Evolutionary conservation across 2,797 vertebrate genomes (phyloP).

Genomic region (Gadopsis bispinosus): DNA sequence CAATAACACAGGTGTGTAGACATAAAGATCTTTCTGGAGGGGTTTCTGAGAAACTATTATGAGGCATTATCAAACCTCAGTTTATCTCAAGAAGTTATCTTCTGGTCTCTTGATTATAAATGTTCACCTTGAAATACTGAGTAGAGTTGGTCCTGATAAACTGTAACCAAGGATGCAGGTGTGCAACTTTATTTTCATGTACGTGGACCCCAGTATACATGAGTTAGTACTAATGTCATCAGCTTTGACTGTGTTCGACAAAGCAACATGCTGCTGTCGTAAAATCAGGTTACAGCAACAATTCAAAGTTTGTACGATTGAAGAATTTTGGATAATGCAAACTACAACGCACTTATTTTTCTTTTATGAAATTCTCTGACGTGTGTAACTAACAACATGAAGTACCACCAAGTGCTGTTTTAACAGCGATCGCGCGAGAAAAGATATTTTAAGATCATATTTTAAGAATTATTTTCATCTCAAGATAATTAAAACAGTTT

Average conservation of each 20-base stretch:
- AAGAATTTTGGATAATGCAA: background rate
- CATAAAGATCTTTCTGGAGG: background rate
- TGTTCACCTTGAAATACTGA: conserved; percentile 26
- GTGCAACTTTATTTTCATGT: background rate
- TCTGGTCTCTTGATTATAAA: background rate
- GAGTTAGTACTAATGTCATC: background rate
- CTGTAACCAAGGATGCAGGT: background rate
- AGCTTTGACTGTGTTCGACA: background rate
- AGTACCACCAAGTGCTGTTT: background rate
- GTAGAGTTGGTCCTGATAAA: background rate
- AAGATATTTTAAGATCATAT: no score
- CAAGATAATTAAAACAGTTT: background rate
- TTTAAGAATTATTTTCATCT: background rate
- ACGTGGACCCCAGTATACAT: no score
- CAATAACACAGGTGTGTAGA: background rate
- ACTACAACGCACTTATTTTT: background rate
- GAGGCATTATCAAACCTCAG: background rate
- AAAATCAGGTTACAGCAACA: background rate
- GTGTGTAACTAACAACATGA: background rate
- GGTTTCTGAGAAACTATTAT: background rate
- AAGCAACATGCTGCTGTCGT: background rate
- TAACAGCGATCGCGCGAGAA: background rate
- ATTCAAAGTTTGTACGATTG: background rate
- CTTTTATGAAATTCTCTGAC: background rate
- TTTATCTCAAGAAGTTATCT: background rate